These are phyloP conservation scores for Campopleginae sp. DNA, from an alignment of 2,888 invertebrate genomes.

Conservation along the genomic window DNA sequence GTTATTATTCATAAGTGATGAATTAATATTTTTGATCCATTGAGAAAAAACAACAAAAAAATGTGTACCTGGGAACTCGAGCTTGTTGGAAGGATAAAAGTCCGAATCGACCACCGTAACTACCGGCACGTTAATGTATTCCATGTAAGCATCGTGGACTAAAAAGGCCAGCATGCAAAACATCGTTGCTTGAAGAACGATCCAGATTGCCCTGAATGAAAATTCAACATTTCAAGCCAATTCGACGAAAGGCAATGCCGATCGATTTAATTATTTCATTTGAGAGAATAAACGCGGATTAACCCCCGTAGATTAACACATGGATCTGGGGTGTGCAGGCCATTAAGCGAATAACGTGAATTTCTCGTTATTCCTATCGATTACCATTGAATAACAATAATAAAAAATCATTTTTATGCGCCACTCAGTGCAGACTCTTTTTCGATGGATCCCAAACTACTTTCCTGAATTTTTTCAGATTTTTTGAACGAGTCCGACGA, in stretches of 20 bases:
- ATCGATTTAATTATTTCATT: background rate
- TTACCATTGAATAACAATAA: no score
- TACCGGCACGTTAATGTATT: slow-evolving; percentile 65
- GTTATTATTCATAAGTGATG: background rate
- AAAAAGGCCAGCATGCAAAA: slow-evolving; percentile 48
- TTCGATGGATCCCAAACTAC: no score
- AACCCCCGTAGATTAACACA: background rate
- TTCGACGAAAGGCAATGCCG: background rate
- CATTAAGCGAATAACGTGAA: no score
- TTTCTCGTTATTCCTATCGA: no score
- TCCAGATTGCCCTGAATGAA: slow-evolving; percentile 71
- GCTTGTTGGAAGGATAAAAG: slow-evolving; percentile 61
- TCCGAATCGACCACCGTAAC: slow-evolving; percentile 67
- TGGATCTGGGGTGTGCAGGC: no score
- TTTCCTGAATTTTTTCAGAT: no score
- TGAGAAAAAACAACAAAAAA: background rate
- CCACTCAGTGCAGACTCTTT: no score
- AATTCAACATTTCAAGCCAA: background rate
- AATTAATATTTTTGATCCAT: background rate
- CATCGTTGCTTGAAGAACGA: slow-evolving; percentile 66
- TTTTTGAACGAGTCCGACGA: no score
- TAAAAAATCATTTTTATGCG: no score
- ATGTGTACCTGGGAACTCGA: slow-evolving; percentile 73
- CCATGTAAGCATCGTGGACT: slow-evolving; percentile 54
- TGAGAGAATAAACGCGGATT: background rate